A percentile compares a stretch with the other conserved stretches of the same genome.
These are phyloP conservation scores for Triops longicaudatus DNA, from an alignment of 1,140 invertebrate genomes.

Conservation along the genomic window DNA sequence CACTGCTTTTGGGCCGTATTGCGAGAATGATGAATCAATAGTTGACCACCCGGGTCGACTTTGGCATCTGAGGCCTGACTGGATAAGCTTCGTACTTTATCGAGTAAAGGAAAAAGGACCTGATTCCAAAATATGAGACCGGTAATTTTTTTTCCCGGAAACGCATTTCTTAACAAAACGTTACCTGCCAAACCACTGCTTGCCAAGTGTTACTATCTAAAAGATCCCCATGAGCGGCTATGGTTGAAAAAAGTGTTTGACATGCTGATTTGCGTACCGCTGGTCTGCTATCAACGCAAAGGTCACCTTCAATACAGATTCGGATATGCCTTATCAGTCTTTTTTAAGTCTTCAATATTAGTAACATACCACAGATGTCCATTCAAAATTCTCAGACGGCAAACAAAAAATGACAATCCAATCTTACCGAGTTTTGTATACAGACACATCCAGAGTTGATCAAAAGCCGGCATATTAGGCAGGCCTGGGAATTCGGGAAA, in stretches of 20 bases:
- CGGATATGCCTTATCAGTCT: not conserved
- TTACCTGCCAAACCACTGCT: slow-evolving; percentile 67
- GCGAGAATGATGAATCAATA: slow-evolving; percentile 94
- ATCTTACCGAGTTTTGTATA: slow-evolving; percentile 67
- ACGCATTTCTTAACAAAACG: not conserved
- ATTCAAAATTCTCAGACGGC: not conserved
- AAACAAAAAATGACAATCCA: slow-evolving; percentile 19
- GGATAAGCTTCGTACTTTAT: slow-evolving; percentile 81
- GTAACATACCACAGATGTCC: not conserved
- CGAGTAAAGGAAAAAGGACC: slow-evolving; percentile 91
- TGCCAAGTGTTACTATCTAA: slow-evolving; percentile 83
- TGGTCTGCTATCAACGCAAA: slow-evolving; percentile 90
- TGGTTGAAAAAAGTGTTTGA: slow-evolving; percentile 95
- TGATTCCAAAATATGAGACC: slow-evolving; percentile 33
- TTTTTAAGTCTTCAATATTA: slow-evolving; percentile 2
- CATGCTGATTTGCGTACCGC: slow-evolving; percentile 96
- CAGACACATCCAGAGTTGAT: slow-evolving; percentile 91
- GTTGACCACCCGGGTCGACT: slow-evolving; percentile 83
- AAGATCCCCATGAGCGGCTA: slow-evolving; percentile 85
- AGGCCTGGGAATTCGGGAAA: slow-evolving; percentile 75
- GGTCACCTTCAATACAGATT: slow-evolving; percentile 52
- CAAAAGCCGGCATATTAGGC: slow-evolving; percentile 77
- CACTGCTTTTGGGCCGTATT: slow-evolving; percentile 99
- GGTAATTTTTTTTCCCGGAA: slow-evolving; percentile 16
- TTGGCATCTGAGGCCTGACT: slow-evolving; percentile 88